Percentiles rank a stretch among this genome's conserved stretches.
Evolutionary conservation across 2,113 vertebrate species (phyloP).

Genomic region (Tragelaphus strepsiceros): DNA sequence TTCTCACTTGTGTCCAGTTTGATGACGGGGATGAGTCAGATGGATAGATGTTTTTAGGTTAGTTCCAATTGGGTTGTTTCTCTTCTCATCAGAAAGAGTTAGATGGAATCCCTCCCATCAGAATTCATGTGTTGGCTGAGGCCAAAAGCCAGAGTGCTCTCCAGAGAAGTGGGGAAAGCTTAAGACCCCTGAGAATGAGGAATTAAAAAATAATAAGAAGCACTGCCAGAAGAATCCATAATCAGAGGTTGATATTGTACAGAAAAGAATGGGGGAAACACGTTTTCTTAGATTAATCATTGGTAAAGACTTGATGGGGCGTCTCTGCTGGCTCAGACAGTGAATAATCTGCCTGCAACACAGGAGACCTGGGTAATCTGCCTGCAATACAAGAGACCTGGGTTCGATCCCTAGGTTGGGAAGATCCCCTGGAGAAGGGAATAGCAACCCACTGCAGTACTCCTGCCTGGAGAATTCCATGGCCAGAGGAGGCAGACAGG

Average conservation of each 20-base stretch:
- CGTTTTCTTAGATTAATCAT: not conserved
- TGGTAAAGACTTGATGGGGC: not conserved
- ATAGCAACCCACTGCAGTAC: not conserved
- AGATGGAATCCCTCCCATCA: not conserved
- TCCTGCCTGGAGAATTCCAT: not conserved
- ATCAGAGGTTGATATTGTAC: not conserved
- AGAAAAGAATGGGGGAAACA: not conserved
- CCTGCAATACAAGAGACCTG: not conserved
- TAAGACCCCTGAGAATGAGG: not conserved
- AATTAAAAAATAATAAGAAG: not conserved
- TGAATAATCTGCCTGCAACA: not conserved
- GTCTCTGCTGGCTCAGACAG: not conserved
- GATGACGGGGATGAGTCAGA: not conserved
- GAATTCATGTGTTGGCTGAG: not conserved
- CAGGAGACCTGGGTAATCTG: not conserved
- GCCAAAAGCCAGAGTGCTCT: not conserved
- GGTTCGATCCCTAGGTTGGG: not conserved
- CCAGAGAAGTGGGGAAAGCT: not conserved
- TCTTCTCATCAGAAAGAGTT: not conserved
- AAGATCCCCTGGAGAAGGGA: not conserved
- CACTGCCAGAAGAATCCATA: not conserved
- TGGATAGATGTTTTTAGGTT: not conserved
- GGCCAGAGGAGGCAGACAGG: not conserved
- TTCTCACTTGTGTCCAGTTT: not conserved
- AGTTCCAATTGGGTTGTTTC: not conserved